Conservation (phyloP, 2,113 vertebrate genomes). For the Porphyrio hochstetteri region DNA sequence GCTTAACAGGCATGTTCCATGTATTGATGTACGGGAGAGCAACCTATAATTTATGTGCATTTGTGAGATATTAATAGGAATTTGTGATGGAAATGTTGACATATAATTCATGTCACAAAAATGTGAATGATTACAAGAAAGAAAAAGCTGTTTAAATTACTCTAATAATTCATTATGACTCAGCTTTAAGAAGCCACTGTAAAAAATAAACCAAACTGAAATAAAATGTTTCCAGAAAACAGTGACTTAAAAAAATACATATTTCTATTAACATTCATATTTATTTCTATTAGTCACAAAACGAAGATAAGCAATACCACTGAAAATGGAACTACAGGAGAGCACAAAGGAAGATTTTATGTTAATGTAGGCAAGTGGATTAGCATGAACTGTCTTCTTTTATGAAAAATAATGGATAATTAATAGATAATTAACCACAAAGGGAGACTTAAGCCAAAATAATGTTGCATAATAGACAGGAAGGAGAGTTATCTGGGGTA, state of each 20-base stretch:
- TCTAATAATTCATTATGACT: not conserved
- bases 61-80: not conserved
- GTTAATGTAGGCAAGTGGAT: not conserved
- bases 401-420: conserved; percentile 1
- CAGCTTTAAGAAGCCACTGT: not conserved
- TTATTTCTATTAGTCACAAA: not conserved
- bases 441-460: conserved; percentile 5
- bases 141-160: not conserved
- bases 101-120: not conserved
- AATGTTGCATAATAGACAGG: not conserved
- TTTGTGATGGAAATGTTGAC: not conserved
- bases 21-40: not conserved
- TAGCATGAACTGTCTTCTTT: conserved; percentile 3
- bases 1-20: rapidly evolving
- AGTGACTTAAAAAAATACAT: not conserved
- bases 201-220: not conserved
- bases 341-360: not conserved
- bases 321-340: not conserved
- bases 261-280: not conserved
- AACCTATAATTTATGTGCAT: not conserved
- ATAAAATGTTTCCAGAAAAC: not conserved
- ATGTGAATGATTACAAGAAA: not conserved
- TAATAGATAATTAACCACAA: conserved; percentile 41
- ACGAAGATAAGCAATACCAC: not conserved
- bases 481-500: not conserved